Conservation (phyloP, 2,888 invertebrate genomes). For the Pantelozetes paolii region DNA sequence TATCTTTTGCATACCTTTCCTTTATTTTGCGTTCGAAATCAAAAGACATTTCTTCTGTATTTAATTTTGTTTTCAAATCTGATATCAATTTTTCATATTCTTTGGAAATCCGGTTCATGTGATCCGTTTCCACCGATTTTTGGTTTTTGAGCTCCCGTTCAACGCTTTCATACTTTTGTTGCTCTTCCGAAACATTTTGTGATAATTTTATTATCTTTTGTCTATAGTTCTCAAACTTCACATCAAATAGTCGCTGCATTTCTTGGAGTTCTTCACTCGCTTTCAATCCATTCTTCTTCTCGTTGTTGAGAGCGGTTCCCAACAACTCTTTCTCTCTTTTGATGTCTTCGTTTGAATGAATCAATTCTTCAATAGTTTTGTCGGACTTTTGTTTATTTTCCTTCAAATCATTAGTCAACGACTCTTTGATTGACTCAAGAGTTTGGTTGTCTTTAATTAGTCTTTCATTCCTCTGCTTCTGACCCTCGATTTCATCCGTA, state of each 20-base stretch:
- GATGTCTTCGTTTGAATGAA: not conserved
- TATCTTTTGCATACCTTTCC: constrained; percentile 38
- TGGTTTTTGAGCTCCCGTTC: not conserved
- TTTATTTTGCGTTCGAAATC: constrained; percentile 34
- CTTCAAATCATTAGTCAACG: not conserved
- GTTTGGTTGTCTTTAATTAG: not conserved
- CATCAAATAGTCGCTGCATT: not conserved
- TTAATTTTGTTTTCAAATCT: not conserved
- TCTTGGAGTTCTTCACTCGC: not conserved
- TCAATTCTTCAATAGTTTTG: not conserved
- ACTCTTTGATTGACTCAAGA: not conserved
- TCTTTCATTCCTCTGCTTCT: not conserved
- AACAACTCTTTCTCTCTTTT: not conserved
- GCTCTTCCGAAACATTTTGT: not conserved
- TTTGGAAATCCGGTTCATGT: not conserved
- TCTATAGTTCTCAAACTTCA: not conserved
- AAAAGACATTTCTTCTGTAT: constrained; percentile 38
- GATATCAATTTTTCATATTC: not conserved
- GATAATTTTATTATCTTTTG: not conserved
- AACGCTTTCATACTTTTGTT: not conserved
- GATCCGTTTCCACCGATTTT: not conserved
- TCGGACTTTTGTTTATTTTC: not conserved
- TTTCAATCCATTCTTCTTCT: not conserved
- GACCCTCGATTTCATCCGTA: not conserved
- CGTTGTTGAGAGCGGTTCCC: not conserved